A percentile compares a stretch with the other conserved stretches of the same genome.
These are phyloP conservation scores for Spodoptera exigua DNA, from an alignment of 2,888 invertebrate genomes.

Conservation along the genomic window DNA sequence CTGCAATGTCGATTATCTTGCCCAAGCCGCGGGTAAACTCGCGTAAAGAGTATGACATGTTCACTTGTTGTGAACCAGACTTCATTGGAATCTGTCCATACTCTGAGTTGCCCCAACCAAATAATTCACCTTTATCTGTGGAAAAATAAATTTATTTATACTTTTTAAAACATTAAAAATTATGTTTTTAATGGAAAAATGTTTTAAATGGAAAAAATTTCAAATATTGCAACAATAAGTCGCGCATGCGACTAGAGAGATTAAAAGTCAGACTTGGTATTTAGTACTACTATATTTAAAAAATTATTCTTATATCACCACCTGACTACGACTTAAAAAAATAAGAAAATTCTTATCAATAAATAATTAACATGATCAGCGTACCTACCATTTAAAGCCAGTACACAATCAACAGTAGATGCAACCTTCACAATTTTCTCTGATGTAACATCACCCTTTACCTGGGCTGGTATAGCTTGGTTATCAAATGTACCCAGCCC, in stretches of 20 bases:
- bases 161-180: too few relatives aligned
- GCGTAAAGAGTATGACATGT: slow-evolving; percentile 91
- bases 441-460: slow-evolving; percentile 94
- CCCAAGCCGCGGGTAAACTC: slow-evolving; percentile 91
- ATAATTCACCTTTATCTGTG: slow-evolving; percentile 95
- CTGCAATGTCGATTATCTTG: slow-evolving; percentile 93
- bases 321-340: too few relatives aligned
- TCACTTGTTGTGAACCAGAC: slow-evolving; percentile 91
- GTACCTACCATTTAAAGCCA: slow-evolving; percentile 94
- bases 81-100: slow-evolving; percentile 94
- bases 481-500: slow-evolving; percentile 93
- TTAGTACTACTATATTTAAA: too few relatives aligned
- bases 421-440: slow-evolving; percentile 95
- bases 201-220: too few relatives aligned
- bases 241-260: too few relatives aligned
- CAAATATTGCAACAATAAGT: too few relatives aligned
- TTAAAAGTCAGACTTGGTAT: too few relatives aligned
- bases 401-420: slow-evolving; percentile 94
- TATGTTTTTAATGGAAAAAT: too few relatives aligned
- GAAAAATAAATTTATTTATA: too few relatives aligned
- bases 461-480: slow-evolving; percentile 88
- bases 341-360: too few relatives aligned
- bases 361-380: neutral
- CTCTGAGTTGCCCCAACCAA: slow-evolving; percentile 99
- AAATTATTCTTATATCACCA: too few relatives aligned